Base-by-base conservation (phyloP, 2,888 invertebrate genomes). In the Ellobium chinense region DNA sequence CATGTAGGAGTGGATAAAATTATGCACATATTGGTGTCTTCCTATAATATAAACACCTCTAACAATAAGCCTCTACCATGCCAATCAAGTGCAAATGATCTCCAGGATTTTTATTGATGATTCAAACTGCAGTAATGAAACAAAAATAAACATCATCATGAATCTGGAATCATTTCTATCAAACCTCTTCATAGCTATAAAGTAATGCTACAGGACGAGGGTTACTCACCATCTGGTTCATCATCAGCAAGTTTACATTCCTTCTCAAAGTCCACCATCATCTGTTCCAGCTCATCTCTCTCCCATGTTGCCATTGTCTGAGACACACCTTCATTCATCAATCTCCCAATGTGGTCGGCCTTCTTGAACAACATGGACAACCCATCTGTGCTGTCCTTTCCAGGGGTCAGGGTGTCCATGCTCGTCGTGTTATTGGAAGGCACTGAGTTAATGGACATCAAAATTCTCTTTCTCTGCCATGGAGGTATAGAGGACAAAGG, bases 241-340 rank as follows among this genome's bases (percentile, higher is more conserved):
- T 31, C 21, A n/a, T 69, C 39, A 68, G 18, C 65, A 34, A 37
- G 2, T 24, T 18, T 63, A 29, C 78, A 70, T 14, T 78, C 78
- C n/a, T 63, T 62, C 37, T 78, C 24, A 46, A 78, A 72, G 18
- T 78, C 63, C n/a, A 9, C n/a, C 65, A 79, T 63, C 58, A 66
- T 36, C 21, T 39, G 31, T 18, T 79, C 65, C 21, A 78, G 34
- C 39, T 72, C 70, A 62, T 78, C 63, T 39, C 27, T 62, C 37
- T 63, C 77, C 29, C 39, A 2, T n/a, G 66, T 54, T n/a, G 36
- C 36, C 27, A 37, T 39, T 1, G 37, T 73, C 62, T 21, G 18
- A 29, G 39, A 27, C 0, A n/a, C n/a, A 29, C n/a, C 62, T 7
- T 62, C 75, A 54, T n/a, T 58, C 18, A 68, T 68, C 34, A 36